Evolutionary conservation across 2,888 invertebrate genomes (phyloP).

Genomic region (Temnothorax ravouxi): DNA sequence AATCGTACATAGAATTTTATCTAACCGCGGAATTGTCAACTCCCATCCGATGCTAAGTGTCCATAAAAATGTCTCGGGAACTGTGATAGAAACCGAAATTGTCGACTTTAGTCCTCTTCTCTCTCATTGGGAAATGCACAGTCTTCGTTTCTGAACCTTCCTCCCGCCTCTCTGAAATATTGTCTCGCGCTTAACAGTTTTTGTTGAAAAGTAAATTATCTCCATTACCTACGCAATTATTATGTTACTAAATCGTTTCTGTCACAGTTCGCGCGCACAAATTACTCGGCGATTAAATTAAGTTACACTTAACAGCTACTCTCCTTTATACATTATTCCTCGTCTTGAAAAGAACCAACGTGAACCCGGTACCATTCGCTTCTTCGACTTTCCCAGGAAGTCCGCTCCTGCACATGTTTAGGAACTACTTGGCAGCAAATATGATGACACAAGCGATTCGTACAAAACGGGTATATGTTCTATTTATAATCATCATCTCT

Average conservation of each 20-base stretch:
- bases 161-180: slow-evolving; percentile 45
- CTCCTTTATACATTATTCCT: slow-evolving; percentile 71
- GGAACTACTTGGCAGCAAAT: slow-evolving; percentile 83
- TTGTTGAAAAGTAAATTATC: slow-evolving; percentile 64
- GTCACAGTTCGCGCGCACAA: slow-evolving; percentile 76
- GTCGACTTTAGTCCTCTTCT: background rate
- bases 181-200: slow-evolving; percentile 42
- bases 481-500: slow-evolving; percentile 74
- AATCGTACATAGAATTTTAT: slow-evolving; percentile 56
- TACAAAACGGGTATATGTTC: slow-evolving; percentile 75
- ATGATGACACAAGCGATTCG: slow-evolving; percentile 75
- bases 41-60: slow-evolving; percentile 43
- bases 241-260: slow-evolving; percentile 76
- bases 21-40: background rate
- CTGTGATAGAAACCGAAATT: slow-evolving; percentile 63
- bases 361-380: slow-evolving; percentile 75
- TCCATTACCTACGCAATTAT: slow-evolving; percentile 44
- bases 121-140: slow-evolving; percentile 60
- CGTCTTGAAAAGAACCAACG: slow-evolving; percentile 70
- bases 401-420: slow-evolving; percentile 76
- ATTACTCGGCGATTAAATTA: slow-evolving; percentile 81
- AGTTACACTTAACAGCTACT: slow-evolving; percentile 82
- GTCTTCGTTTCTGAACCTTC: slow-evolving; percentile 74
- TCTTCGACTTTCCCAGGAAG: slow-evolving; percentile 67
- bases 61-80: slow-evolving; percentile 45